Evolutionary conservation across 2,113 vertebrate genomes (phyloP).

Genomic region (Aleadryas rufinucha): DNA sequence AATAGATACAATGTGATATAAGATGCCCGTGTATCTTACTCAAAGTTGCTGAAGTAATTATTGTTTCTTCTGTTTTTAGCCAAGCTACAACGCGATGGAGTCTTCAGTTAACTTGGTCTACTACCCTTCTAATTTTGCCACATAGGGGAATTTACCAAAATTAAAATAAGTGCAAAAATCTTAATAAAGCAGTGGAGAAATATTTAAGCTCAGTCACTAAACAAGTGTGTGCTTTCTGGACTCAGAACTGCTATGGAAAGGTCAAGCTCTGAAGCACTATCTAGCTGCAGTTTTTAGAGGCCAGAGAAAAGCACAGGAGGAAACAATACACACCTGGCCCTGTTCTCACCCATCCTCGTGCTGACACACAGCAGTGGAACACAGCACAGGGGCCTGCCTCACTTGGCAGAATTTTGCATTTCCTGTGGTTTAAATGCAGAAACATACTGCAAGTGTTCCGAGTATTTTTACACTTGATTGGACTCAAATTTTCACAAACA

Average conservation of each 20-base stretch:
- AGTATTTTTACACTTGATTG: background rate
- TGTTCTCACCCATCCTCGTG: rapidly evolving
- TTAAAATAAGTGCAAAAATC: background rate
- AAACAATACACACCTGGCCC: background rate
- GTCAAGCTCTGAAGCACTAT: background rate
- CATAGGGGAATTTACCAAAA: background rate
- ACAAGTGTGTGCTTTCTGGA: background rate
- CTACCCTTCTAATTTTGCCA: background rate
- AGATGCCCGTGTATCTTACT: background rate
- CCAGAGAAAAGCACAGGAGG: background rate
- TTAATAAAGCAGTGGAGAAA: background rate
- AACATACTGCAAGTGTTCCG: background rate
- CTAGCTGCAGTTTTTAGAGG: background rate
- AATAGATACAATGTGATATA: rapidly evolving
- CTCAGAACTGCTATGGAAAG: background rate
- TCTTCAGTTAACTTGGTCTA: background rate
- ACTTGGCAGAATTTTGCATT: background rate
- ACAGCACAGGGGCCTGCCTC: background rate
- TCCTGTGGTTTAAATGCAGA: background rate
- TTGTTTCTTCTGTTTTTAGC: background rate
- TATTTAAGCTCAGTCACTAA: background rate
- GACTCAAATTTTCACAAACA: background rate
- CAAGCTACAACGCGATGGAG: background rate
- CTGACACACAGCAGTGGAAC: background rate
- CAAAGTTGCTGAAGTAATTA: background rate